Evolutionary conservation across 2,113 vertebrate species (phyloP).

Genomic region (Hydrochoerus hydrochaeris): DNA sequence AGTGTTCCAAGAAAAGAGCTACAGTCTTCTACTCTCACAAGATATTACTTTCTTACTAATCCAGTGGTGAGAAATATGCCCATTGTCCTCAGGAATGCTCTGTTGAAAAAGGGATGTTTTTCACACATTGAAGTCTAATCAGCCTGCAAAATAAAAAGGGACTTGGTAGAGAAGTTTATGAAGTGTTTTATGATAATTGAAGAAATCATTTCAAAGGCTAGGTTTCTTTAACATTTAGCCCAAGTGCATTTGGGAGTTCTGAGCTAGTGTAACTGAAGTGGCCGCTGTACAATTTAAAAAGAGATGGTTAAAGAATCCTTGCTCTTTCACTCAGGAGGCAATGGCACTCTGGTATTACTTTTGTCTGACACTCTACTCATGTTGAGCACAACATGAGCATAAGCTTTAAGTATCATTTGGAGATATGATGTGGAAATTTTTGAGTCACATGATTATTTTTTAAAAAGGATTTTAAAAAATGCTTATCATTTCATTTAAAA

Average conservation of each 20-base stretch:
- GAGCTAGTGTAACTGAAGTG: neutral
- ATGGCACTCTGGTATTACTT: neutral
- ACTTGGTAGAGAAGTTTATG: slow-evolving; percentile 24
- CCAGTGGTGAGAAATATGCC: neutral
- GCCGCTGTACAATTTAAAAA: slow-evolving; percentile 9
- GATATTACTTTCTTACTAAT: slow-evolving; percentile 33
- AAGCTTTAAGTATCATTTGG: slow-evolving; percentile 3
- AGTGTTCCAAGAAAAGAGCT: slow-evolving; percentile 18
- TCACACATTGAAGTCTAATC: neutral
- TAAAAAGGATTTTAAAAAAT: neutral
- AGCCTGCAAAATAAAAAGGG: neutral
- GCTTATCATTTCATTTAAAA: neutral
- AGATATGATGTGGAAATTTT: neutral
- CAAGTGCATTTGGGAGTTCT: slow-evolving; percentile 20
- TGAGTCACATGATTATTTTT: neutral
- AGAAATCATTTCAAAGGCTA: slow-evolving; percentile 48
- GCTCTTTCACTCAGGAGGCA: neutral
- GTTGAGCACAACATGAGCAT: slow-evolving; percentile 3
- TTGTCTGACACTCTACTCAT: neutral
- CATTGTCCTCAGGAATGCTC: neutral
- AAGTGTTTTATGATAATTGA: slow-evolving; percentile 49
- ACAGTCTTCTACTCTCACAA: neutral
- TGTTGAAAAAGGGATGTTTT: slow-evolving; percentile 15
- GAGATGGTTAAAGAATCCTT: neutral
- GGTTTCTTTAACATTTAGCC: neutral